These are phyloP conservation scores for Philypnodon macrostomus DNA, from an alignment of 2,797 vertebrate genomes.

Conservation along the genomic window DNA sequence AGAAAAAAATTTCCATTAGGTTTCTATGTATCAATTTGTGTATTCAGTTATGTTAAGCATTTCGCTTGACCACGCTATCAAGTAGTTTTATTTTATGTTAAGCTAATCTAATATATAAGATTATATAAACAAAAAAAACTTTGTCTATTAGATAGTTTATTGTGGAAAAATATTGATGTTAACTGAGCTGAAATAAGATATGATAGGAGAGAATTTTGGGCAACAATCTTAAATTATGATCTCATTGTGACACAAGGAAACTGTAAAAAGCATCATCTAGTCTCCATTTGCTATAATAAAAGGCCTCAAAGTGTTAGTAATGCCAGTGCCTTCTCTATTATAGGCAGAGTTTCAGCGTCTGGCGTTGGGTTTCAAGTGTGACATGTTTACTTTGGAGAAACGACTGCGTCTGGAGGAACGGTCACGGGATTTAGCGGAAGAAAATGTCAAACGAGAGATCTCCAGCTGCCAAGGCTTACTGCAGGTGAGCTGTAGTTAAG, in stretches of 20 bases:
- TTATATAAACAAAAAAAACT: too few species aligned
- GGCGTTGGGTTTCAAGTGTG: slow-evolving; percentile 95
- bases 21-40: too few species aligned
- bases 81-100: too few species aligned
- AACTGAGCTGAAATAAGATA: too few species aligned
- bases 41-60: too few species aligned
- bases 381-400: slow-evolving; percentile 96
- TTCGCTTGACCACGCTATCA: too few species aligned
- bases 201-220: too few species aligned
- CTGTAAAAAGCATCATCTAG: background rate
- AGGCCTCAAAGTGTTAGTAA: background rate
- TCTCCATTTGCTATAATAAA: background rate
- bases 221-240: too few species aligned
- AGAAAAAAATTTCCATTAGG: too few species aligned
- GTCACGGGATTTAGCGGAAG: slow-evolving; percentile 92
- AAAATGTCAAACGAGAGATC: slow-evolving; percentile 90
- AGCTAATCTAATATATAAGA: too few species aligned
- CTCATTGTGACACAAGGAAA: background rate
- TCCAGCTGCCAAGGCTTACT: slow-evolving; percentile 87
- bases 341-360: slow-evolving; percentile 93
- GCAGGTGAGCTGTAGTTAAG: slow-evolving; percentile 75
- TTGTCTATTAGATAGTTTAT: too few species aligned
- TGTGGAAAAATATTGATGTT: too few species aligned
- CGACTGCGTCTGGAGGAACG: slow-evolving; percentile 91
- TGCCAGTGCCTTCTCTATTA: background rate